Base-by-base conservation (phyloP, 1,140 invertebrate species). In the Ostrea denselamellosa region DNA sequence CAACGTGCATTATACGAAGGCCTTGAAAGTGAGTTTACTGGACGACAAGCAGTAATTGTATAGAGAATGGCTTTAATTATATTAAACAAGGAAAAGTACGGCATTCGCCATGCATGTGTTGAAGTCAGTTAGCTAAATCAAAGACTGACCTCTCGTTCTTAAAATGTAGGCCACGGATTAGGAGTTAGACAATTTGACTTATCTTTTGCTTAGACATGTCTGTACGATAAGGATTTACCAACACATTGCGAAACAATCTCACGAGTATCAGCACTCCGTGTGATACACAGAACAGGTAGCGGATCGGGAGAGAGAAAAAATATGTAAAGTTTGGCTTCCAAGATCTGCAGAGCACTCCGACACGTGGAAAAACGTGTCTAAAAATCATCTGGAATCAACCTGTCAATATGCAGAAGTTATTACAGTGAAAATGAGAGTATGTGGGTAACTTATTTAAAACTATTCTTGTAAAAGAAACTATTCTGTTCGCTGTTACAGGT, bases 11-110 rank as follows among this genome's bases (percentile, higher is more conserved):
- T 17, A 77, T 77, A 25, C 28, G 28, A 77, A 28, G 65, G 25
- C 65, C 65, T 71, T 71, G 65, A 71, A 77, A 77, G 68, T 77
- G 14, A 28, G 68, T 34, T 77, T 25, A 77, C 68, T 77, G 28
- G 25, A 28, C 22, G 68, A 22, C 14, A 77, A 25, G 25, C 25
- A 25, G 28, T 77, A 77, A 77, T 34, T 77, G 68, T 77, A 34
- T 77, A 28, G 68, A 77, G 68, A 77, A 77, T 77, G 68, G 68
- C 68, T 77, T 77, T 77, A 77, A 77, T 77, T 25, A 77, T 77
- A 77, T 77, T 77, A 77, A 77, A 77, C 68, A 77, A 77, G 68
- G 68, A 77, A 77, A 77, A 77, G 68, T 77, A 25, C 68, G 68
- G 68, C 68, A 77, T 34, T 77, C 68, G 68, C 34, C 68, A 77